phyloP scores from a whole-genome alignment of 1,140 invertebrate genomes.

The Anastrepha ludens region DNA sequence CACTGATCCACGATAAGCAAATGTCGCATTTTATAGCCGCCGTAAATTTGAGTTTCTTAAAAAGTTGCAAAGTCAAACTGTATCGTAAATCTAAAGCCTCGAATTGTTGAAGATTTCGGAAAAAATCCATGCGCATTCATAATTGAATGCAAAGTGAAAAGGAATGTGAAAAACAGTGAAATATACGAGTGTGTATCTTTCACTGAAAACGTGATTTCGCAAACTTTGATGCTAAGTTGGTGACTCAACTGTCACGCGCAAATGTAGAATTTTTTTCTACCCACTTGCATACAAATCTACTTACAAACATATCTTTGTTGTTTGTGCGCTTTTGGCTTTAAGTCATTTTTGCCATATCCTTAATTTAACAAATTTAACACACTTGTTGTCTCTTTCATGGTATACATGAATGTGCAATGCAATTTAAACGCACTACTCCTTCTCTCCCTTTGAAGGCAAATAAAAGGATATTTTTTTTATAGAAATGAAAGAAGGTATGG shows the following conservation, averaged over 20 bases:
- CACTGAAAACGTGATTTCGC: constrained; percentile 8
- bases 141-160: background rate
- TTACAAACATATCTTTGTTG: background rate
- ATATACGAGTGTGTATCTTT: background rate
- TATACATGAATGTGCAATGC: too few species aligned
- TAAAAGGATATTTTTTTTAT: too few species aligned
- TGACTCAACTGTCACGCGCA: background rate
- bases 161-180: background rate
- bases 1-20: too few species aligned
- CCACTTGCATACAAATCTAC: background rate
- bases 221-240: background rate
- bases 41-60: too few species aligned
- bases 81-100: too few species aligned
- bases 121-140: background rate
- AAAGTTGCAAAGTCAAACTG: too few species aligned
- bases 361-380: background rate
- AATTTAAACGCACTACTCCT: too few species aligned
- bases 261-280: background rate
- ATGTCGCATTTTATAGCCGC: too few species aligned
- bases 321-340: background rate
- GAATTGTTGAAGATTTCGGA: too few species aligned
- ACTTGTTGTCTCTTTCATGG: background rate
- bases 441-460: too few species aligned
- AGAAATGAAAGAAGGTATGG: too few species aligned
- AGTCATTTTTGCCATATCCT: background rate